Evolutionary conservation across 2,797 vertebrate species (phyloP).

Genomic region (Premnoplex brunnescens): DNA sequence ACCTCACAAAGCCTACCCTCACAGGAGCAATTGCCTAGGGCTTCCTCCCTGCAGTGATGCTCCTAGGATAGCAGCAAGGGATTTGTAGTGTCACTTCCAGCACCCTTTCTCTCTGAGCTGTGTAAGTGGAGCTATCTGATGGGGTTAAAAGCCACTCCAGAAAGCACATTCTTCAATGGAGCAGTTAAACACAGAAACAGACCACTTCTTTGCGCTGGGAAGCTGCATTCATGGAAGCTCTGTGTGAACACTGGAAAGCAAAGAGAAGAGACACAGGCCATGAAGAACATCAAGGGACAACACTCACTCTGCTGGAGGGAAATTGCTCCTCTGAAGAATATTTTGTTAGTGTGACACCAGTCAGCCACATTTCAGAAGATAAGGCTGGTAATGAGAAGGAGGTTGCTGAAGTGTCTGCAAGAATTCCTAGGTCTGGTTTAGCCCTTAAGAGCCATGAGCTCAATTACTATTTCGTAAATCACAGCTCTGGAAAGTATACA

Average conservation of each 20-base stretch:
- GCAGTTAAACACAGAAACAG: not conserved
- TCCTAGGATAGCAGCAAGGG: not conserved
- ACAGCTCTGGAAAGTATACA: not conserved
- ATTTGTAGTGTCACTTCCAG: not conserved
- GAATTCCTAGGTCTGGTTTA: not conserved
- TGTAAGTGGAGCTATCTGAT: not conserved
- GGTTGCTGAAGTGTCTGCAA: not conserved
- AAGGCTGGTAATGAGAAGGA: not conserved
- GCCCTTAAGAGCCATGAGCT: not conserved
- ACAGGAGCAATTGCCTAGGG: not conserved
- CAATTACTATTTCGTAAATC: not conserved
- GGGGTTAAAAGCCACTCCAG: not conserved
- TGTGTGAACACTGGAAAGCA: not conserved
- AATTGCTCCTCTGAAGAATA: not conserved
- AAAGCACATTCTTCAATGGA: not conserved
- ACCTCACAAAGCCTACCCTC: not conserved
- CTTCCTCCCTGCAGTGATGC: not conserved
- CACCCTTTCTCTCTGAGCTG: not conserved
- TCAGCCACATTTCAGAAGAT: not conserved
- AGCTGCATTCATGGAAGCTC: not conserved
- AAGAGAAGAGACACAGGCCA: not conserved
- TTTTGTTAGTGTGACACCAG: not conserved
- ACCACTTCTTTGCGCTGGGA: not conserved
- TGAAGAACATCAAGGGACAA: not conserved
- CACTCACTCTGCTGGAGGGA: not conserved